phyloP scores from a whole-genome alignment of 2,888 invertebrate species.

The Cyclophora punctaria region DNA sequence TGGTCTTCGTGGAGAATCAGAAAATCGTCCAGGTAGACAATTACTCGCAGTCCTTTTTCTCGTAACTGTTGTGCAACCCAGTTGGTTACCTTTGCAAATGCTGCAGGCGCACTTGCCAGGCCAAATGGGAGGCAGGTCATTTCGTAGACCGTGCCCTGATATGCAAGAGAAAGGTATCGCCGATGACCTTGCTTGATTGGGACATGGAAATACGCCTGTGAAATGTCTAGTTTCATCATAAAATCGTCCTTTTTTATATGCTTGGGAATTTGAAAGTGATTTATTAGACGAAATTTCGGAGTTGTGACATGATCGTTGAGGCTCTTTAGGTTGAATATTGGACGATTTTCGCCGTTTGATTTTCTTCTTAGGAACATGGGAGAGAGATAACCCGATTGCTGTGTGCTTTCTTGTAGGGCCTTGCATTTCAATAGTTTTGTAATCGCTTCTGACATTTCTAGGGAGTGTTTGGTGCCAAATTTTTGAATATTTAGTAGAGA shows the following conservation, averaged over 20 bases:
- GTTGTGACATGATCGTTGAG: constrained; percentile 9
- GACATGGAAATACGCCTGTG: constrained; percentile 11
- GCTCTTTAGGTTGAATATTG: background rate
- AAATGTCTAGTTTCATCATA: constrained; percentile 15
- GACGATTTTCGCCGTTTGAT: constrained; percentile 4
- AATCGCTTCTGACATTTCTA: background rate
- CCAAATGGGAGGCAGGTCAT: constrained; percentile 8
- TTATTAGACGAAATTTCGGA: constrained; percentile 8
- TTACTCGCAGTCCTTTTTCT: background rate
- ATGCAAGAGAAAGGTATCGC: constrained; percentile 9
- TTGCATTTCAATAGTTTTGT: background rate
- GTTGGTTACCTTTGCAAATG: constrained; percentile 4
- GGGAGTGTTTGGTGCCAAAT: background rate
- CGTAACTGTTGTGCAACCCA: constrained; percentile 6
- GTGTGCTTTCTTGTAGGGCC: background rate
- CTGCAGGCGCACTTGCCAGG: constrained; percentile 1
- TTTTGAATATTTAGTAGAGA: too few relatives aligned
- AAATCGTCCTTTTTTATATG: constrained; percentile 6
- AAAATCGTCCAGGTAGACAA: constrained; percentile 6
- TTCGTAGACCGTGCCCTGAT: background rate
- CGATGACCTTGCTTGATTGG: constrained; percentile 8
- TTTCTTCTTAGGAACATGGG: constrained; percentile 12
- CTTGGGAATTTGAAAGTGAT: constrained; percentile 5
- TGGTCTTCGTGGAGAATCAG: constrained; percentile 4
- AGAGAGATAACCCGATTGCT: background rate